Base-by-base conservation (phyloP, 2,113 vertebrate species). In the Xiphophorus couchianus region DNA sequence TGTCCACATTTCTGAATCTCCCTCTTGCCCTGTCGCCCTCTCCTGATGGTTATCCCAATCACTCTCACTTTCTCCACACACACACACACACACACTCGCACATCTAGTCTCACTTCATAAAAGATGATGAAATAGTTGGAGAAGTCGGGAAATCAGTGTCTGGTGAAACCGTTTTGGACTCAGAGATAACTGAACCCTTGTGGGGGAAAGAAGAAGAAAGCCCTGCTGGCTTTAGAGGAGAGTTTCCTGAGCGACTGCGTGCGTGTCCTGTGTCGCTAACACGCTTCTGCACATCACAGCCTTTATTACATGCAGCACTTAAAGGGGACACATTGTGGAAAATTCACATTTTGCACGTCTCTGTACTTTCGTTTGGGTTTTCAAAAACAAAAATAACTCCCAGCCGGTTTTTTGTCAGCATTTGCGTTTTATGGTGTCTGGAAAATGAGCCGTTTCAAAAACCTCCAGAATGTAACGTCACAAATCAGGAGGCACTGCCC, bases 91-190 rank as follows among this genome's bases (percentile, higher is more conserved):
- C 71, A 75, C 76, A 82, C 78, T 80, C 44, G 14, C 44, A 48
- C 78, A 70, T 54, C 25, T 64, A 85, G 82, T 81, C 83, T 85
- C 74, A 80, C 79, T 71, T 78, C 70, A 33, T 67, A 64, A 66
- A 84, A 83, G 90, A 73, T 95, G 94, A 95, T 95, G 94, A 94
- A 95, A 95, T 94, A 93, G 86, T 94, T 93, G 88, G 90, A 91
- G 88, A 94, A 95, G 86, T 92, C 88, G 58, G 88, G 94, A 95
- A 95, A 95, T 94, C 93, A 85, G 82, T 89, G 91, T 93, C 90
- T 91, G 90, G 87, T 92, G 90, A 90, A 92, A 89, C 78, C 78
- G 62, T 80, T 91, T 88, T 92, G 90, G 88, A 91, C 91, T 89
- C 69, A 28, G 82, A 91, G 92, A 91, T 90, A 91, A 88, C 91